Evolutionary conservation across 2,113 vertebrate species (phyloP).

Genomic region (Macrotus californicus): DNA sequence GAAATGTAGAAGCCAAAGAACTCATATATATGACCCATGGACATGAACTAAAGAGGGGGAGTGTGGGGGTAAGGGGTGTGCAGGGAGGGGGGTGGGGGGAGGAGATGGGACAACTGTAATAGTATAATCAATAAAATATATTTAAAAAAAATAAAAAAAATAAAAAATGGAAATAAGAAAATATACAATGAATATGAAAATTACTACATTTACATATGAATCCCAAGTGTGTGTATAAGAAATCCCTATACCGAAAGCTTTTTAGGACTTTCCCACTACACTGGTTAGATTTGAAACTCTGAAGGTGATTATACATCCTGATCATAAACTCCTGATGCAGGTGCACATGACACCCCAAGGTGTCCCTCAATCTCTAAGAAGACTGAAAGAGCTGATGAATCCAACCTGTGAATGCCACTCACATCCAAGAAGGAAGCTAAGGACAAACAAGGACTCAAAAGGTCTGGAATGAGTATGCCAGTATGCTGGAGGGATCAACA

Average conservation of each 20-base stretch:
- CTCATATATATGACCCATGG: too few relatives aligned
- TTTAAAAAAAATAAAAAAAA: too few relatives aligned
- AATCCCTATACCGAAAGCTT: neutral
- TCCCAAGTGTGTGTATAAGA: neutral
- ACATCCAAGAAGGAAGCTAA: neutral
- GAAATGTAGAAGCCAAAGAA: too few relatives aligned
- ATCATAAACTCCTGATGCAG: neutral
- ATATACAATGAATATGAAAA: neutral
- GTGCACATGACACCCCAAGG: fast-evolving
- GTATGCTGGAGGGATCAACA: neutral
- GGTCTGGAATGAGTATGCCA: neutral
- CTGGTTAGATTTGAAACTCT: neutral
- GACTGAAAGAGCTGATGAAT: neutral
- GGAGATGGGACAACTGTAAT: too few relatives aligned
- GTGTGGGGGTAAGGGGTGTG: too few relatives aligned
- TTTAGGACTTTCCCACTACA: neutral
- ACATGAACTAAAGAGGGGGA: too few relatives aligned
- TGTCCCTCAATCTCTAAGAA: neutral
- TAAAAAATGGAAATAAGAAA: neutral
- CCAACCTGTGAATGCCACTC: neutral
- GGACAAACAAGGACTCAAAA: neutral
- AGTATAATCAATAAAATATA: too few relatives aligned
- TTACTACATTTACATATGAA: neutral
- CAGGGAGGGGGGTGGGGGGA: too few relatives aligned
- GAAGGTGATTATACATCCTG: neutral